These are phyloP conservation scores for Drosophila lutescens DNA, from an alignment of 2,888 invertebrate genomes.

Conservation along the genomic window DNA sequence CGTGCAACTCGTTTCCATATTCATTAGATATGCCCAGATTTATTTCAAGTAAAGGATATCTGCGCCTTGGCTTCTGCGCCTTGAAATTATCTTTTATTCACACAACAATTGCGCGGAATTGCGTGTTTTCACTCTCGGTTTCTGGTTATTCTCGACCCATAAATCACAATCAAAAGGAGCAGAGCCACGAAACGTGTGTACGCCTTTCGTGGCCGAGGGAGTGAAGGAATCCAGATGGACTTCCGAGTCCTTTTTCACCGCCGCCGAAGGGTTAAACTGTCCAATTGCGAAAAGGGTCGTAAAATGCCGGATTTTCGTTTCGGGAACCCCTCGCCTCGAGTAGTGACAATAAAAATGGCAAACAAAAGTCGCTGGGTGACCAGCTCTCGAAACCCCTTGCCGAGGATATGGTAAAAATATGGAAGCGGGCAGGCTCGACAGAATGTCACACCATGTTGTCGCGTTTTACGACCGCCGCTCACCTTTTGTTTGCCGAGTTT, in stretches of 20 bases:
- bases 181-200: conserved; percentile 53
- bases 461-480: conserved; percentile 71
- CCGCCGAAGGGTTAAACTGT: conserved; percentile 76
- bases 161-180: conserved; percentile 64
- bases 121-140: conserved; percentile 31
- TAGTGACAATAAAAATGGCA: conserved; percentile 73
- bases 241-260: conserved; percentile 25
- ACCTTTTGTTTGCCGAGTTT: conserved; percentile 73
- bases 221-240: conserved; percentile 56
- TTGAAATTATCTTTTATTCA: conserved; percentile 8
- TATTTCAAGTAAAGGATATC: not conserved
- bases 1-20: conserved; percentile 1
- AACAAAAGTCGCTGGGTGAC: conserved; percentile 62
- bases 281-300: conserved; percentile 70
- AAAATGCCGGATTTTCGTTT: conserved; percentile 71
- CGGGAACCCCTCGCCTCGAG: conserved; percentile 66
- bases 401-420: conserved; percentile 55
- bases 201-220: conserved; percentile 38
- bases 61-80: conserved; percentile 10
- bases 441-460: conserved; percentile 77
- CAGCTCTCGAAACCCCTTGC: conserved; percentile 36
- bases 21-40: conserved; percentile 13
- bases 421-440: conserved; percentile 54
- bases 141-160: conserved; percentile 69
- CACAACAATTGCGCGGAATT: conserved; percentile 24